These are phyloP conservation scores for Crenichthys baileyi DNA, from an alignment of 2,797 vertebrate genomes.

Conservation along the genomic window DNA sequence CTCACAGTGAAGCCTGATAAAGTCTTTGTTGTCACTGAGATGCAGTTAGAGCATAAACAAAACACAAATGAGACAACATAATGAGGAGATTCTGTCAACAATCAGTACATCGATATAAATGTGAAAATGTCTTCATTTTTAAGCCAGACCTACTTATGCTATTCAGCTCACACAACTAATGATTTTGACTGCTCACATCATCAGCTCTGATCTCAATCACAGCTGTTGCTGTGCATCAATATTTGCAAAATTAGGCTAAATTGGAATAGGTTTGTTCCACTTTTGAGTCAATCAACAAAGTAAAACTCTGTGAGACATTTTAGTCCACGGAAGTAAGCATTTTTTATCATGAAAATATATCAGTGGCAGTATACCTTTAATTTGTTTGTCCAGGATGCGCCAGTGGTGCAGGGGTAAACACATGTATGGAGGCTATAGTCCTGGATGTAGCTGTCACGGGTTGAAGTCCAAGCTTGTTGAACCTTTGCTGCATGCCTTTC, in stretches of 20 bases:
- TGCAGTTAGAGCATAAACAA: conserved; percentile 48
- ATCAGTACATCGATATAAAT: conserved; percentile 28
- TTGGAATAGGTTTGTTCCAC: not conserved
- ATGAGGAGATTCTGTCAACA: conserved; percentile 46
- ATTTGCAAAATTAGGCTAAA: conserved; percentile 6
- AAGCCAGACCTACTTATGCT: conserved; percentile 18
- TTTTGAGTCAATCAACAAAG: not conserved
- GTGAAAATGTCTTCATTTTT: conserved; percentile 19
- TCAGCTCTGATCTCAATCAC: conserved; percentile 7
- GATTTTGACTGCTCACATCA: conserved; percentile 14
- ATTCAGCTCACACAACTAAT: not conserved
- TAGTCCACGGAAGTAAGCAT: not conserved
- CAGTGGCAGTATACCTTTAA: not conserved
- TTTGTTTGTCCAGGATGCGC: not conserved
- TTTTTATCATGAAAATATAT: not conserved
- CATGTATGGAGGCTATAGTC: too few relatives aligned
- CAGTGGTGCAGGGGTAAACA: too few relatives aligned
- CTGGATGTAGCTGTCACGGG: too few relatives aligned
- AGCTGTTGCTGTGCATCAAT: conserved; percentile 13
- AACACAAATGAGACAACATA: conserved; percentile 29
- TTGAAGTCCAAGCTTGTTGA: too few relatives aligned
- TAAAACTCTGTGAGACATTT: conserved; percentile 3
- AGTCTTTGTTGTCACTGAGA: conserved; percentile 59
- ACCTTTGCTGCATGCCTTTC: too few relatives aligned
- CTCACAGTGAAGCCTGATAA: conserved; percentile 50